These are phyloP conservation scores for Leptogaster cylindrica DNA, from an alignment of 2,888 invertebrate species.

Conservation along the genomic window DNA sequence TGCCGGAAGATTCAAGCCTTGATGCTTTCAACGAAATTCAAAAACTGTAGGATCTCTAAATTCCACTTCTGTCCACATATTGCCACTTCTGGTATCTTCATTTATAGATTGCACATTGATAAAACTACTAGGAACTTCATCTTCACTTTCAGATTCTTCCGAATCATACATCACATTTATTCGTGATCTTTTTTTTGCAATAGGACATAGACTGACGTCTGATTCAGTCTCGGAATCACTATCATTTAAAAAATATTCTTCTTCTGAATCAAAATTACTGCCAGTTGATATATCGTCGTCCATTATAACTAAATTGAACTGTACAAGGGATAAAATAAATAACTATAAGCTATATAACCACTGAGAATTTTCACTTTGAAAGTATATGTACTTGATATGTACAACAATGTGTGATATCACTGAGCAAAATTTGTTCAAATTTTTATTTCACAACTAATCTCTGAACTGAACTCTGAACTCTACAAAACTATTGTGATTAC, in stretches of 20 bases:
- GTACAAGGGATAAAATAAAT: slow-evolving; percentile 29
- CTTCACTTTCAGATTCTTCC: not conserved
- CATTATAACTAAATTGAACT: slow-evolving; percentile 13
- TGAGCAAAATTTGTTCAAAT: slow-evolving; percentile 24
- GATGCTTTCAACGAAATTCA: slow-evolving; percentile 17
- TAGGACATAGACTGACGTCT: slow-evolving; percentile 9
- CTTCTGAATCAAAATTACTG: slow-evolving; percentile 32
- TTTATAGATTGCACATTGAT: slow-evolving; percentile 21
- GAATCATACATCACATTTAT: slow-evolving; percentile 14
- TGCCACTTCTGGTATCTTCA: slow-evolving; percentile 21
- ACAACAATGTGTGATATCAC: slow-evolving; percentile 17
- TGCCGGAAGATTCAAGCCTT: slow-evolving; percentile 19
- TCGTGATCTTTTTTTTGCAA: slow-evolving; percentile 23
- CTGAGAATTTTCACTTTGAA: slow-evolving; percentile 22
- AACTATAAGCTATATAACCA: slow-evolving; percentile 23
- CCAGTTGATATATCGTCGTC: slow-evolving; percentile 28
- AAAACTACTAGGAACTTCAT: not conserved
- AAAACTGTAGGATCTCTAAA: slow-evolving; percentile 21
- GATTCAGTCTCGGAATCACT: slow-evolving; percentile 29
- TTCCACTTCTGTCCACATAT: slow-evolving; percentile 26
- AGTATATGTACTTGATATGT: slow-evolving; percentile 17
- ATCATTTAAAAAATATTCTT: slow-evolving; percentile 26
- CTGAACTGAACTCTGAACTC: slow-evolving; percentile 16
- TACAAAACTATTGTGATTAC: slow-evolving; percentile 29
- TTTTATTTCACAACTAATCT: slow-evolving; percentile 23